Percentiles rank a stretch among this genome's conserved stretches.
These are phyloP conservation scores for Trissolcus basalis DNA, from an alignment of 1,140 invertebrate species.

Conservation along the genomic window DNA sequence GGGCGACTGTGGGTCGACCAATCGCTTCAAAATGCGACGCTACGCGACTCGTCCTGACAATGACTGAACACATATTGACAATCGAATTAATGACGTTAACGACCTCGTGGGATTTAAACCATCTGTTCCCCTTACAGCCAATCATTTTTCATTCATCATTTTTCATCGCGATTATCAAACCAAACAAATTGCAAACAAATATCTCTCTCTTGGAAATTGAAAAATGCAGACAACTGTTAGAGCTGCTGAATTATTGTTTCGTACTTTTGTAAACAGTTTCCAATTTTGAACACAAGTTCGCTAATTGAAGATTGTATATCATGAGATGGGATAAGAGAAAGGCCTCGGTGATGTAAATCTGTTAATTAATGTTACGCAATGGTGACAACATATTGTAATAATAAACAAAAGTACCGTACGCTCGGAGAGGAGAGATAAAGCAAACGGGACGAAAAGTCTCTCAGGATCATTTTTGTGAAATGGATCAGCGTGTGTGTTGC, in stretches of 20 bases:
- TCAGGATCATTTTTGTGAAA: slow-evolving; percentile 19
- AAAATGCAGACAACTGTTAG: too few species aligned
- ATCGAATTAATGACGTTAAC: slow-evolving; percentile 21
- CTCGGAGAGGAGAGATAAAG: slow-evolving; percentile 3
- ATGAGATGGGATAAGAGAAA: slow-evolving; percentile 37
- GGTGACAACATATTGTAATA: slow-evolving; percentile 34
- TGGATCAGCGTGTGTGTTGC: slow-evolving; percentile 36
- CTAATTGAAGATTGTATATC: too few species aligned
- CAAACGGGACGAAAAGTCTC: slow-evolving; percentile 11
- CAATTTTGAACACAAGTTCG: too few species aligned
- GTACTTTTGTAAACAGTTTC: too few species aligned
- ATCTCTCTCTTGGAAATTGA: too few species aligned
- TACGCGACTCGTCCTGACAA: slow-evolving; percentile 53
- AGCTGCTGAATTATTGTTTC: too few species aligned
- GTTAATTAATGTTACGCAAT: slow-evolving; percentile 45
- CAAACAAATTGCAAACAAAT: too few species aligned
- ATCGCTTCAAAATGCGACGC: slow-evolving; percentile 54
- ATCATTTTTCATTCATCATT: background rate
- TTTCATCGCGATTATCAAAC: too few species aligned
- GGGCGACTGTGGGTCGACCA: slow-evolving; percentile 67
- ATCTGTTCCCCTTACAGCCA: too few species aligned
- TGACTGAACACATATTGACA: slow-evolving; percentile 43
- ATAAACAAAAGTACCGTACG: slow-evolving; percentile 23
- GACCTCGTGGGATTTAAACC: background rate
- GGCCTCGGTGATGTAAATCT: slow-evolving; percentile 31